Base-by-base conservation (phyloP, 2,888 invertebrate species). In the Oscheius sp. region DNA sequence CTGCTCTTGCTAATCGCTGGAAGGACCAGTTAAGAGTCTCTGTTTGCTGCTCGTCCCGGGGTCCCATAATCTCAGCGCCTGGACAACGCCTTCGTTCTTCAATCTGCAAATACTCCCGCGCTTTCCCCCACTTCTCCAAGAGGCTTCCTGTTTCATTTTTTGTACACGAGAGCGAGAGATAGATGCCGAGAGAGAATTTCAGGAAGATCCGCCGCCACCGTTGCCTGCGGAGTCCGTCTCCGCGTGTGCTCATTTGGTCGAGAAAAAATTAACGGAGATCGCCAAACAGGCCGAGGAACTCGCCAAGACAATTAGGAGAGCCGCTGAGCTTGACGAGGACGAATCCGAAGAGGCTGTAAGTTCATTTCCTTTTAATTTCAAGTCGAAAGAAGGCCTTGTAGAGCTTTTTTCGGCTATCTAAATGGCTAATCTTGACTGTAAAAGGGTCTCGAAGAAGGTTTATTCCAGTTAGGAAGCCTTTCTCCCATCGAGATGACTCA, bases 221-320 rank as follows among this genome's bases (percentile, higher is more conserved):
- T n/a, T n/a, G n/a, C n/a, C n/a, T n/a, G n/a, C n/a, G n/a, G n/a
- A n/a, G n/a, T n/a, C n/a, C n/a, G n/a, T n/a, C 33, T 17, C 34
- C 2, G 37, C 48, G 33, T 64, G 64, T 48, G 64, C 64, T 33
- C 64, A 64, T 48, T 23, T 64, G 20, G 64, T 68, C 12, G 68
- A 68, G 45, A n/a, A 48, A 48, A 68, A 68, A 33, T 50, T 68
- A 29, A 61, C 42, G 33, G 68, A 68, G n/a, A 61, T 68, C 58
- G 68, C 68, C 3, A 39, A 34, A 37, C 68, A 68, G 20, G 68
- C 68, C 27, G 58, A 68, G 20, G 50, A 61, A 33, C 48, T 68
- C 6, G 68, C 68, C 17, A 48, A 50, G 27, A 33, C 58, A 12
- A 61, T 68, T 15, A 46, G 61, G 6, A 31, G 50, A 2, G 61